Evolutionary conservation across 2,113 vertebrate species (phyloP).

Genomic region (Cololabis saira): DNA sequence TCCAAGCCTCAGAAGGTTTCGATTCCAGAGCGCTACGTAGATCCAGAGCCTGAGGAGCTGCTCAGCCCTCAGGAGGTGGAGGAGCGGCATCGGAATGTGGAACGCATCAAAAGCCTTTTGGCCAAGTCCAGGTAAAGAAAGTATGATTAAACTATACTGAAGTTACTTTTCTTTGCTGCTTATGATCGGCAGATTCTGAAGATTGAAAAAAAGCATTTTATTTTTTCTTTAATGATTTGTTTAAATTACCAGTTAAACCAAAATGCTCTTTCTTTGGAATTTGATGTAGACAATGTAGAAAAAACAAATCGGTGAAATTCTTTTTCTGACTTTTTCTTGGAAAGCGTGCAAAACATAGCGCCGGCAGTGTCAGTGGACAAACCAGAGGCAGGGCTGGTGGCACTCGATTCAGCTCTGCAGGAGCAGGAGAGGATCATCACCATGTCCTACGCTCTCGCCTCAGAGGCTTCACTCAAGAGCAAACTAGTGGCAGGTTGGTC

Average conservation of each 20-base stretch:
- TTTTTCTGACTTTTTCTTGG: constrained; percentile 1
- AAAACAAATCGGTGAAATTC: too few species aligned
- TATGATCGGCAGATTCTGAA: neutral
- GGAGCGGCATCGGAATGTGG: constrained; percentile 90
- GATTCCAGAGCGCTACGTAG: constrained; percentile 94
- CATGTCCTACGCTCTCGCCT: constrained; percentile 96
- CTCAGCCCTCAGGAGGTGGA: constrained; percentile 92
- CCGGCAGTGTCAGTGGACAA: constrained; percentile 81
- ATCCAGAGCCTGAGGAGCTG: constrained; percentile 91
- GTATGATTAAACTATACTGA: neutral
- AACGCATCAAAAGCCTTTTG: constrained; percentile 95
- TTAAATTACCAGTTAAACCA: neutral
- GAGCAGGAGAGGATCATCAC: constrained; percentile 96
- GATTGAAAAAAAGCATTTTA: neutral
- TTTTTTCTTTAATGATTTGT: neutral
- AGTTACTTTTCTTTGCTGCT: neutral
- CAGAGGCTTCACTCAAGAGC: constrained; percentile 96
- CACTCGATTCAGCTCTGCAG: constrained; percentile 88
- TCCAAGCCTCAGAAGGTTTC: constrained; percentile 93
- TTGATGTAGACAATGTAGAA: too few species aligned
- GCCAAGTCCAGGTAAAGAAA: constrained; percentile 90
- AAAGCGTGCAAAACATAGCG: constrained; percentile 90
- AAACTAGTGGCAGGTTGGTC: constrained; percentile 95
- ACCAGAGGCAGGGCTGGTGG: constrained; percentile 74
- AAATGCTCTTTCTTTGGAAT: too few species aligned